Conservation (phyloP, 1,140 invertebrate genomes). For the Lethrus apterus region DNA sequence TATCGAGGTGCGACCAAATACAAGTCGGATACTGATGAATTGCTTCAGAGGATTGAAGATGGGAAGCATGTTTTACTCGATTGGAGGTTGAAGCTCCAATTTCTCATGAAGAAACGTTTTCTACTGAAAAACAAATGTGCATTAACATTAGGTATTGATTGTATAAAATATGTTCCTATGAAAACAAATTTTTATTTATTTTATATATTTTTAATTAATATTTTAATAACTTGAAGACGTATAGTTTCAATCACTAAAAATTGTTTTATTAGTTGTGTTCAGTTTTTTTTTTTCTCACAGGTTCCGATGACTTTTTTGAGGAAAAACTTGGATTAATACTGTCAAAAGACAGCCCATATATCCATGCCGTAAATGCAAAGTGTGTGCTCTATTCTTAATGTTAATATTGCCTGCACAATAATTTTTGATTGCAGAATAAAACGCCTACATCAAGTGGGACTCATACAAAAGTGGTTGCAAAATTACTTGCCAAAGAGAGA, state of each 20-base stretch:
- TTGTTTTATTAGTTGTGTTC: neutral
- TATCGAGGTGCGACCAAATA: slow-evolving; percentile 49
- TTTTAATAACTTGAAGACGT: no score
- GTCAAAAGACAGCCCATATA: slow-evolving; percentile 64
- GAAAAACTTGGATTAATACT: slow-evolving; percentile 74
- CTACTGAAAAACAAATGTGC: slow-evolving; percentile 56
- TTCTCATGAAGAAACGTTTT: slow-evolving; percentile 58
- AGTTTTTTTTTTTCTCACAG: slow-evolving; percentile 37
- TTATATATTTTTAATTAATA: no score
- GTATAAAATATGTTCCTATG: slow-evolving; percentile 16
- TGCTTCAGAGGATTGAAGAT: slow-evolving; percentile 53
- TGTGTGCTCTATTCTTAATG: no score
- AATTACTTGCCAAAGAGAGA: slow-evolving; percentile 72
- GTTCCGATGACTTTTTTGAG: slow-evolving; percentile 66
- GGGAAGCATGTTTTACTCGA: slow-evolving; percentile 71
- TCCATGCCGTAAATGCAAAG: slow-evolving; percentile 56
- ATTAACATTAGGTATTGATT: slow-evolving; percentile 61
- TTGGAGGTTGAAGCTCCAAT: slow-evolving; percentile 67
- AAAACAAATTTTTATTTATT: no score
- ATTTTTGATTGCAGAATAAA: slow-evolving; percentile 51
- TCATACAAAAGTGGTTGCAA: slow-evolving; percentile 75
- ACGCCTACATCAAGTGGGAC: slow-evolving; percentile 72
- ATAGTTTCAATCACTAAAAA: neutral
- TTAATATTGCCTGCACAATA: no score
- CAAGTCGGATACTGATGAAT: slow-evolving; percentile 39